These are phyloP conservation scores for Polyodon spathula DNA, from an alignment of 2,113 vertebrate species.

Conservation along the genomic window DNA sequence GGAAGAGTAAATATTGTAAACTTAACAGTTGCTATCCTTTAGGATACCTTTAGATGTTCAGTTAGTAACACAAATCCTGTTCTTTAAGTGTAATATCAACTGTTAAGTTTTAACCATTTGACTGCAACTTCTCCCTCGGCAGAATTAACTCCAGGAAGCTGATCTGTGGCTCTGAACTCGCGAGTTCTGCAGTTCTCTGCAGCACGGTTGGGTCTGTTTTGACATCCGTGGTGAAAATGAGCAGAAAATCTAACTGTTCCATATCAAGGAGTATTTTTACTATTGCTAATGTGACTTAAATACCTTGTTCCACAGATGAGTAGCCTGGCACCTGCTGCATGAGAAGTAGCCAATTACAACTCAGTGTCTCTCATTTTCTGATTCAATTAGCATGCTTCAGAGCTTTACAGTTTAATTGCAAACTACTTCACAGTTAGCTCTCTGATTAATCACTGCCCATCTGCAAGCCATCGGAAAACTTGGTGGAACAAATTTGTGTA, in stretches of 20 bases:
- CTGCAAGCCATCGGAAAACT: constrained; percentile 88
- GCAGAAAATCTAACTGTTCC: constrained; percentile 97
- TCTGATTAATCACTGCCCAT: constrained; percentile 99
- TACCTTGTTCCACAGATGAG: constrained; percentile 99
- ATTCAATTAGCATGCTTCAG: constrained; percentile 99
- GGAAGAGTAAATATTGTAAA: too few species aligned
- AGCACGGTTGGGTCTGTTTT: constrained; percentile 52
- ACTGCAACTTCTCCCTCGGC: constrained; percentile 20
- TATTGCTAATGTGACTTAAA: constrained; percentile 98
- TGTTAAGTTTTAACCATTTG: constrained; percentile 13
- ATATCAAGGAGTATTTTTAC: constrained; percentile 97
- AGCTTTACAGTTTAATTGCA: constrained; percentile 99
- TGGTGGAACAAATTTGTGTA: constrained; percentile 93
- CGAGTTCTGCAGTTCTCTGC: constrained; percentile 22
- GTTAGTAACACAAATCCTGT: too few species aligned
- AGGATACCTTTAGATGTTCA: too few species aligned
- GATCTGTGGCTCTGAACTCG: constrained; percentile 25
- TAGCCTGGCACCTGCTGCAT: constrained; percentile 98
- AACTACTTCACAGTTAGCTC: constrained; percentile 99
- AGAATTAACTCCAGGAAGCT: constrained; percentile 17
- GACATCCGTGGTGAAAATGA: constrained; percentile 82
- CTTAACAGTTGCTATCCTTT: too few species aligned
- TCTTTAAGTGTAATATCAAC: too few species aligned
- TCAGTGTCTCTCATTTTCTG: constrained; percentile 98
- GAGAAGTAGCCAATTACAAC: constrained; percentile 95